phyloP scores from a whole-genome alignment of 2,113 vertebrate genomes.

The Esox niger region DNA sequence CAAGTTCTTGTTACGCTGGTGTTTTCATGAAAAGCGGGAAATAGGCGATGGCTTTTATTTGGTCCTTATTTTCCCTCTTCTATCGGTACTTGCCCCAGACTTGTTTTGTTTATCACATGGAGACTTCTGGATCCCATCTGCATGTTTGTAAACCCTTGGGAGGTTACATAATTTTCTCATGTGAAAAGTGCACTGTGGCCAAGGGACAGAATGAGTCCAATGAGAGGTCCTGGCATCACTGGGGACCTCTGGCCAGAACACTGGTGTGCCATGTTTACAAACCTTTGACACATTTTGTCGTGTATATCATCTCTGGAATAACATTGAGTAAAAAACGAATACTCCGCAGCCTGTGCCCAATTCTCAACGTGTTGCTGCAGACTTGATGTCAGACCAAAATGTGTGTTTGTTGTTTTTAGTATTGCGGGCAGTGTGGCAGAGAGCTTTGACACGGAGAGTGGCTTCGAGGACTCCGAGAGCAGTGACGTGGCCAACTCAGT shows the following conservation, averaged over 20 bases:
- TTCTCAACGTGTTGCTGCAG: background rate
- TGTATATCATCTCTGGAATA: background rate
- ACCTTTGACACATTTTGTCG: background rate
- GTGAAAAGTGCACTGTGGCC: slow-evolving; percentile 30
- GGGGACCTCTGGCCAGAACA: background rate
- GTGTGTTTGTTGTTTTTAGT: slow-evolving; percentile 59
- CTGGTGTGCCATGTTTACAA: background rate
- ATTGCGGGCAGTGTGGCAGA: slow-evolving; percentile 97
- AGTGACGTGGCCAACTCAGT: slow-evolving; percentile 93
- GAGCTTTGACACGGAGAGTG: slow-evolving; percentile 97
- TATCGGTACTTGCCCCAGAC: slow-evolving; percentile 32
- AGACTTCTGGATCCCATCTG: slow-evolving; percentile 50
- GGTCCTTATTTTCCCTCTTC: slow-evolving; percentile 4
- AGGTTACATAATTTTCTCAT: slow-evolving; percentile 52
- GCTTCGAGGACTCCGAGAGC: slow-evolving; percentile 94
- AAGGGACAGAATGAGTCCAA: slow-evolving; percentile 2
- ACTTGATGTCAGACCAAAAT: background rate
- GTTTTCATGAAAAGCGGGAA: background rate
- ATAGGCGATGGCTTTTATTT: slow-evolving; percentile 25
- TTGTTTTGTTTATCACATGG: slow-evolving; percentile 45
- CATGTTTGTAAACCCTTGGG: slow-evolving; percentile 37
- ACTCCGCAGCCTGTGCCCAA: background rate
- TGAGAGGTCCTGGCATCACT: slow-evolving; percentile 13
- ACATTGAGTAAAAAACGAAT: background rate
- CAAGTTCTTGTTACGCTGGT: slow-evolving; percentile 10